Percentiles rank a stretch among this genome's conserved stretches.
phyloP scores from a whole-genome alignment of 2,113 vertebrate genomes.

The Sylvilagus bachmani region DNA sequence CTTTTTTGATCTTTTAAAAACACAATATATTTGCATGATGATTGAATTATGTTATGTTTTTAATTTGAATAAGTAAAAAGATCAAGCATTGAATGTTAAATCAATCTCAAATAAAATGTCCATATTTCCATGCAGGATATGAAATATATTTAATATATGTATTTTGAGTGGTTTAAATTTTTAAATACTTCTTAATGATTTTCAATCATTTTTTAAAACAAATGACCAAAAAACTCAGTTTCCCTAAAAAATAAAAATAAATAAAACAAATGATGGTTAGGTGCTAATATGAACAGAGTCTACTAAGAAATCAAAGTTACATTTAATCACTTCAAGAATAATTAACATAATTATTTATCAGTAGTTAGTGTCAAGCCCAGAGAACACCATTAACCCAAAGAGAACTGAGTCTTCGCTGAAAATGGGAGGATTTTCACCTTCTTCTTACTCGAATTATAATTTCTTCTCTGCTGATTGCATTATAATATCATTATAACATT shows the following conservation, averaged over 20 bases:
- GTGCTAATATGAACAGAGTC: neutral
- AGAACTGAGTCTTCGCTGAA: neutral
- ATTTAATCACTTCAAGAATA: neutral
- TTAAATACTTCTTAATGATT: neutral
- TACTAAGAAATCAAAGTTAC: neutral
- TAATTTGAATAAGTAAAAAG: neutral
- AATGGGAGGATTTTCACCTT: neutral
- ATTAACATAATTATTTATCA: neutral
- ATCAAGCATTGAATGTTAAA: neutral
- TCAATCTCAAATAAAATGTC: neutral
- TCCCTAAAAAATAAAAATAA: neutral
- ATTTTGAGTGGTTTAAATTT: slow-evolving; percentile 4
- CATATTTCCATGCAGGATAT: neutral
- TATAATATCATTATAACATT: neutral
- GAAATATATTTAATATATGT: neutral
- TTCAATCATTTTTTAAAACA: neutral
- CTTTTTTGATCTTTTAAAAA: neutral
- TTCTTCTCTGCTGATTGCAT: neutral
- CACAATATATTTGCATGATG: neutral
- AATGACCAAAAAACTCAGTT: no score
- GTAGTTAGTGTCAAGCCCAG: neutral
- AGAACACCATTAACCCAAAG: neutral
- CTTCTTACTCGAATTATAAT: neutral
- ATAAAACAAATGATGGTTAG: neutral
- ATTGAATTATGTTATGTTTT: neutral